Percentiles rank a stretch among this genome's conserved stretches.
These are phyloP conservation scores for Tragelaphus strepsiceros DNA, from an alignment of 2,113 vertebrate species.

Conservation along the genomic window DNA sequence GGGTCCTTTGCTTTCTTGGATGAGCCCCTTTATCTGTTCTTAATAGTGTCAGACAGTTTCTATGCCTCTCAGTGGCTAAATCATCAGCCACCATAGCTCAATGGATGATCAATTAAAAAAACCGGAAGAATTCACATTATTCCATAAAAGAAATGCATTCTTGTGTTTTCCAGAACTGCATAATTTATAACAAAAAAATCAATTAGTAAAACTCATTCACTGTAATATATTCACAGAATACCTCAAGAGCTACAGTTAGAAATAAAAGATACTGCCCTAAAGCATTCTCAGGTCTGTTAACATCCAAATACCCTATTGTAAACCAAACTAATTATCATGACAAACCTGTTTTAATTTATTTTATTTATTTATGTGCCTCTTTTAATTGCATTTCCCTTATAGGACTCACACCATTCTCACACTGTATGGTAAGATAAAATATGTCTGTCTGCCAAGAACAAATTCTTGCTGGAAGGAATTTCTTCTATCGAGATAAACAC, in stretches of 20 bases:
- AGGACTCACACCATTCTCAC: neutral
- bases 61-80: neutral
- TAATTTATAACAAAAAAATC: conserved; percentile 71
- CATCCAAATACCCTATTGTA: conserved; percentile 61
- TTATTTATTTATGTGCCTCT: conserved; percentile 67
- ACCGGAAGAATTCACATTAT: conserved; percentile 33
- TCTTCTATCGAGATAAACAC: neutral
- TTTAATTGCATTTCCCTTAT: conserved; percentile 51
- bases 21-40: neutral
- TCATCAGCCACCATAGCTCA: neutral
- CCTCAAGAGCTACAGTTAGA: conserved; percentile 32
- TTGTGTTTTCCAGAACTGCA: conserved; percentile 60
- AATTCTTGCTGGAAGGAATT: conserved; percentile 18
- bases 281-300: conserved; percentile 61
- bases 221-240: conserved; percentile 67
- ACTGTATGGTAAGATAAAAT: conserved; percentile 19
- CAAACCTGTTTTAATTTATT: conserved; percentile 71
- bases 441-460: neutral
- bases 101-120: conserved; percentile 25
- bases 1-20: neutral
- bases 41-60: neutral
- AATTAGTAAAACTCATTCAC: conserved; percentile 65
- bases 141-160: conserved; percentile 53
- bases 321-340: conserved; percentile 72
- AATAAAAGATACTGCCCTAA: conserved; percentile 66